Conservation (phyloP, 2,113 vertebrate genomes). For the Lampris incognitus region DNA sequence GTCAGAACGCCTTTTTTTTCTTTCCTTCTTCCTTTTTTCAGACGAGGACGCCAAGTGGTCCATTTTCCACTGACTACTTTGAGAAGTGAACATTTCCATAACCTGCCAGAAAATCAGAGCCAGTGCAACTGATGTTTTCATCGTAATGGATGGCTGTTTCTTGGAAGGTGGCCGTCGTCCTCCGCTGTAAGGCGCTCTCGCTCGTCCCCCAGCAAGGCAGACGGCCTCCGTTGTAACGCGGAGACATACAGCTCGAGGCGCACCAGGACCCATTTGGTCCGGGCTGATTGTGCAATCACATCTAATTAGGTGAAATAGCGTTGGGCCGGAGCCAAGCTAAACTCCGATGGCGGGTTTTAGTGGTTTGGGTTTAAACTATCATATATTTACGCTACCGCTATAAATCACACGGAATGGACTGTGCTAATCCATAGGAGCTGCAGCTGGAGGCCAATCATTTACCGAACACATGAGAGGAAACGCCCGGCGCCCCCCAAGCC, state of each 20-base stretch:
- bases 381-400: constrained; percentile 52
- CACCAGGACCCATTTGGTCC: constrained; percentile 60
- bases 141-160: constrained; percentile 44
- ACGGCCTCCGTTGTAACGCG: constrained; percentile 33
- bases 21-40: constrained; percentile 17
- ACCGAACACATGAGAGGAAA: constrained; percentile 60
- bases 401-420: constrained; percentile 69
- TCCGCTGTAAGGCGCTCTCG: constrained; percentile 19
- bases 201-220: constrained; percentile 13
- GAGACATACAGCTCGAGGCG: constrained; percentile 51
- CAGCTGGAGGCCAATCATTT: constrained; percentile 63
- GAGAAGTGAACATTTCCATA: constrained; percentile 48
- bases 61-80: constrained; percentile 37
- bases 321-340: constrained; percentile 63
- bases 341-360: constrained; percentile 60
- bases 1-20: not conserved
- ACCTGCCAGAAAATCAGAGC: constrained; percentile 29
- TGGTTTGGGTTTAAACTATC: constrained; percentile 64
- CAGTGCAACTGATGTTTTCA: constrained; percentile 43
- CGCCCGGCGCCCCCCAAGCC: constrained; percentile 21
- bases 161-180: constrained; percentile 24
- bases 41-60: constrained; percentile 42
- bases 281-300: constrained; percentile 73
- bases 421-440: constrained; percentile 58
- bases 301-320: constrained; percentile 72